Conservation (phyloP, 2,113 vertebrate species). For the Gadus chalcogrammus region DNA sequence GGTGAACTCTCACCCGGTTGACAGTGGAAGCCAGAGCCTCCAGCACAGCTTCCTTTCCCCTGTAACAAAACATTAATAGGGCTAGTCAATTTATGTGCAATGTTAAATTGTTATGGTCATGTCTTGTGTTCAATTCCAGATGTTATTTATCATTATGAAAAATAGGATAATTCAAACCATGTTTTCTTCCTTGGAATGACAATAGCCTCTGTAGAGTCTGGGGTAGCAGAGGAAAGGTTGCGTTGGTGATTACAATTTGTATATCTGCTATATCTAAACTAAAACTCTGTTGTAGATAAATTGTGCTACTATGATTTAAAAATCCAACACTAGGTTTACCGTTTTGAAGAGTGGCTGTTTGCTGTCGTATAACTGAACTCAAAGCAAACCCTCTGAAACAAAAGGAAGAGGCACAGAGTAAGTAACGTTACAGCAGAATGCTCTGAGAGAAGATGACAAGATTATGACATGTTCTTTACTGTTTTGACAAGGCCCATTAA, state of each 20-base stretch:
- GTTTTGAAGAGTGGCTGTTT: slow-evolving; percentile 55
- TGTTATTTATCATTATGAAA: neutral
- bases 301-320: neutral
- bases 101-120: no score
- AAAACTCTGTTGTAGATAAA: neutral
- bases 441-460: no score
- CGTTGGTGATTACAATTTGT: neutral
- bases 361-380: slow-evolving; percentile 54
- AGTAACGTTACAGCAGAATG: neutral
- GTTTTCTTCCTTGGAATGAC: slow-evolving; percentile 86
- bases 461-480: neutral
- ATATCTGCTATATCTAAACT: neutral
- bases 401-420: neutral
- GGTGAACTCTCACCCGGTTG: slow-evolving; percentile 74
- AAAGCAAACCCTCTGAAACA: slow-evolving; percentile 70
- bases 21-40: slow-evolving; percentile 83
- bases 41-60: slow-evolving; percentile 86
- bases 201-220: slow-evolving; percentile 68
- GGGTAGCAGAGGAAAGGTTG: neutral
- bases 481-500: neutral
- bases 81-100: neutral
- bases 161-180: slow-evolving; percentile 73
- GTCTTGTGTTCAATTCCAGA: no score
- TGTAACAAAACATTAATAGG: slow-evolving; percentile 46
- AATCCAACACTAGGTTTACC: slow-evolving; percentile 60